A percentile compares a stretch with the other conserved stretches of the same genome.
Evolutionary conservation across 2,888 invertebrate species (phyloP).

Genomic region (Podabrus alpinus): DNA sequence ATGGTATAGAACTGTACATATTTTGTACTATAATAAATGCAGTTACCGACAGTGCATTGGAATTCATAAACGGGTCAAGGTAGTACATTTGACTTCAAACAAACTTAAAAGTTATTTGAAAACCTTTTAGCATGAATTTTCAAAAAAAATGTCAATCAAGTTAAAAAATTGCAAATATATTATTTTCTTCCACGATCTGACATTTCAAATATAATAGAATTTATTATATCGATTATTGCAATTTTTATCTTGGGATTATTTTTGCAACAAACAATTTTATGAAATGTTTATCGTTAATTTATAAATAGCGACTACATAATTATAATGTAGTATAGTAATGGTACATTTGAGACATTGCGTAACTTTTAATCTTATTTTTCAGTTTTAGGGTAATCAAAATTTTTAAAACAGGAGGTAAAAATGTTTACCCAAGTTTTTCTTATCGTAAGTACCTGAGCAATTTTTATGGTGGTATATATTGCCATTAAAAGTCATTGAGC

Average conservation of each 20-base stretch:
- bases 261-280: too few relatives aligned
- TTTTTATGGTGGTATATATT: background rate
- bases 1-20: background rate
- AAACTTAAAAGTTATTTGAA: too few relatives aligned
- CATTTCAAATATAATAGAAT: too few relatives aligned
- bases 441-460: background rate
- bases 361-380: background rate
- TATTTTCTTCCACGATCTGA: too few relatives aligned
- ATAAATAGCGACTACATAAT: background rate
- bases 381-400: background rate
- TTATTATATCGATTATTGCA: background rate
- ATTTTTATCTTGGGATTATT: background rate
- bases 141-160: too few relatives aligned
- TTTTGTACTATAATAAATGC: background rate
- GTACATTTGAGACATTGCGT: background rate
- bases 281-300: background rate
- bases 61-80: background rate
- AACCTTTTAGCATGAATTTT: too few relatives aligned
- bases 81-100: background rate
- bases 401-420: background rate
- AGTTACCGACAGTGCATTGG: background rate
- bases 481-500: background rate
- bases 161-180: too few relatives aligned
- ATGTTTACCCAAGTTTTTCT: background rate
- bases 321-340: background rate